phyloP scores from a whole-genome alignment of 1,140 invertebrate species.

The Drosophila ogumai region DNA sequence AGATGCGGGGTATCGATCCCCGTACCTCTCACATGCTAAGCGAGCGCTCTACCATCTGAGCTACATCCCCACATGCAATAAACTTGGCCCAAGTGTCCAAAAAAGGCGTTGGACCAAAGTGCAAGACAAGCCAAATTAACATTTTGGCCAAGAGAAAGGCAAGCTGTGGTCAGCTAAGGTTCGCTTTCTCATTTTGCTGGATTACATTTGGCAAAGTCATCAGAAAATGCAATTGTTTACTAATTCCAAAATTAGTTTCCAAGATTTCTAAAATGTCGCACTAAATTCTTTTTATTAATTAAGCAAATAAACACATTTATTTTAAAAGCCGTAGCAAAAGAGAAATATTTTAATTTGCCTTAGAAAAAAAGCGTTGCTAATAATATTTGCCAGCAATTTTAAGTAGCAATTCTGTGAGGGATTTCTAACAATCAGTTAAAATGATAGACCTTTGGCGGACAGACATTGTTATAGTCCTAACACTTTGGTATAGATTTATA shows the following conservation, averaged over 20 bases:
- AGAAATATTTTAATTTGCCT: neutral
- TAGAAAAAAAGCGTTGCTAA: neutral
- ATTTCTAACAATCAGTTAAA: conserved; percentile 3
- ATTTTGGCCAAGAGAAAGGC: conserved; percentile 42
- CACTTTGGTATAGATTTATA: neutral
- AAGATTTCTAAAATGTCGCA: neutral
- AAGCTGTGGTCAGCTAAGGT: conserved; percentile 15
- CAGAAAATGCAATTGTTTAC: neutral
- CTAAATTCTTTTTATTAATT: neutral
- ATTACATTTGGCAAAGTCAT: neutral
- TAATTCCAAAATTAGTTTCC: neutral
- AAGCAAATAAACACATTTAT: neutral
- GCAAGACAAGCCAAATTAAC: conserved; percentile 55
- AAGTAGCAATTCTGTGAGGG: too few relatives aligned
- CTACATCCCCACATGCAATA: conserved; percentile 86
- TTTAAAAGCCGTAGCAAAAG: neutral
- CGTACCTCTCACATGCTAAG: conserved; percentile 94
- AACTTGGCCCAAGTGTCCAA: conserved; percentile 25
- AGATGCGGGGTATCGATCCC: conserved; percentile 92
- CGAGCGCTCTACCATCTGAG: conserved; percentile 94
- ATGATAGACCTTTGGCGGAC: conserved; percentile 14
- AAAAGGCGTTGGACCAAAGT: conserved; percentile 57
- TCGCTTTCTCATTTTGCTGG: conserved; percentile 4
- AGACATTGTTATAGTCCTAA: neutral
- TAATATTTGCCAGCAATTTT: neutral